Base-by-base conservation (phyloP, 2,113 vertebrate genomes). In the Typhlomys cinereus region DNA sequence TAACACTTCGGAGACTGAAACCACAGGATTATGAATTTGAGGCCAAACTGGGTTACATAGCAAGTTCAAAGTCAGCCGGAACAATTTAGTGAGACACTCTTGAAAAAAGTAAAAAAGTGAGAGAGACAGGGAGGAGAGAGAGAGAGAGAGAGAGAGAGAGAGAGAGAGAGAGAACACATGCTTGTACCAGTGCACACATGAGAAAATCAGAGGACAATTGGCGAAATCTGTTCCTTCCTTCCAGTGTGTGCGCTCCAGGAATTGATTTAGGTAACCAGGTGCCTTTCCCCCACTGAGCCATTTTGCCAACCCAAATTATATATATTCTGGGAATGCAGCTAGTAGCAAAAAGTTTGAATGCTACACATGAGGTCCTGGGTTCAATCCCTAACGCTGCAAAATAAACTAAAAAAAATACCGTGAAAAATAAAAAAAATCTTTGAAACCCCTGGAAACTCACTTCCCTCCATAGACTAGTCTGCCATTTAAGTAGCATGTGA, bases 401-500 rank as follows among this genome's bases (percentile, higher is more conserved):
- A n/a, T n/a, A n/a, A n/a, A n/a, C n/a, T n/a, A 31, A 36, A 71
- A 44, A 39, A 31, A 34, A 21, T 64, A 75, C 39, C 23, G 54
- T 83, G 15, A 44, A 82, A 92, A 91, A 86, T n/a, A 90, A 62
- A 67, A 86, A 87, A 84, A 44, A 44, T 41, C 66, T 75, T 75
- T 61, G 12, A 44, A 44, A 87, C 2, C 21, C 17, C 50, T 1
- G 39, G 9, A 92, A 39, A 66, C 25, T 36, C 23, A 74, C 14
- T 84, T 80, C 39, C 41, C 79, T 90, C 39, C 81, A 54, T 84
- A 84, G 84, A 71, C 87, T 76, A 76, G 54, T 10, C 44, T 81
- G 34, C 80, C 82, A 78, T 80, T 69, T 82, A 76, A 73, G n/a
- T 76, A 61, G 31, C 36, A 4, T 78, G 27, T 54, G n/a, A 34